phyloP scores from a whole-genome alignment of 2,113 vertebrate species.

The Dasyurus viverrinus region DNA sequence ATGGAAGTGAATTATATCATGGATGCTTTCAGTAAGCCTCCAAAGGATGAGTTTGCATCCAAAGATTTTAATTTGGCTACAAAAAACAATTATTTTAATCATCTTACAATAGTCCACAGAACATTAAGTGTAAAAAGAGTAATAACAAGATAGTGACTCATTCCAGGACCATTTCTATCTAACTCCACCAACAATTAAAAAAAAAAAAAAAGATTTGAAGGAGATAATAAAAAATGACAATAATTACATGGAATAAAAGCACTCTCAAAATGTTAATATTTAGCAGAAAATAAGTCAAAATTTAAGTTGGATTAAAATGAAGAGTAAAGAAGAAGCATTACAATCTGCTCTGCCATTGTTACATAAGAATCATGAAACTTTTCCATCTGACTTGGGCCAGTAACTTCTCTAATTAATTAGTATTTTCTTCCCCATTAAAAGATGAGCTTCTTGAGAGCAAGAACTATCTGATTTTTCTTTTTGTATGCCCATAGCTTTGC shows the following conservation, averaged over 20 bases:
- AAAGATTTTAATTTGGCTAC: neutral
- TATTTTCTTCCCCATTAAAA: neutral
- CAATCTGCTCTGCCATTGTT: neutral
- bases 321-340: neutral
- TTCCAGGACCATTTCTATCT: neutral
- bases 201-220: neutral
- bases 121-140: neutral
- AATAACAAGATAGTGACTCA: neutral
- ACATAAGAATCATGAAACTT: neutral
- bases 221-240: neutral
- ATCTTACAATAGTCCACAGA: neutral
- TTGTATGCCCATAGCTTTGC: neutral
- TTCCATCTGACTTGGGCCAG: neutral
- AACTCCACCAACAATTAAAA: neutral
- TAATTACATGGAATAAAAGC: neutral
- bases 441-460: neutral
- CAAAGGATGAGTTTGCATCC: neutral
- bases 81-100: neutral
- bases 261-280: neutral
- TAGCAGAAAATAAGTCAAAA: neutral
- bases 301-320: neutral
- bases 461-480: neutral
- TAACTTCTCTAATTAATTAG: neutral
- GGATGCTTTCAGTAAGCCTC: neutral
- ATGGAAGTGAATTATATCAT: neutral